Conservation (phyloP, 2,113 vertebrate species). For the Tupaia chinensis region DNA sequence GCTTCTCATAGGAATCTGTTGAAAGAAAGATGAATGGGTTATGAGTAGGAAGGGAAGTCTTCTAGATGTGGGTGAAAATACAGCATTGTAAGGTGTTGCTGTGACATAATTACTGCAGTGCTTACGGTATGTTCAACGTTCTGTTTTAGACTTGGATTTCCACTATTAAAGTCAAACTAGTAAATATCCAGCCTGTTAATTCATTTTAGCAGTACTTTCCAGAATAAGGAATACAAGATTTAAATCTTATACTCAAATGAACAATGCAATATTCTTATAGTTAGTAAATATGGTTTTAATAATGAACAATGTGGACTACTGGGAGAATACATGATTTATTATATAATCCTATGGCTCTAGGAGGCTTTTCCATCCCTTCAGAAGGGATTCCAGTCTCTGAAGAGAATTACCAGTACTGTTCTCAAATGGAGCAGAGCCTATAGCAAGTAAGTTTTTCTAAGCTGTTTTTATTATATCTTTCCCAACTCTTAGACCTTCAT, state of each 20-base stretch:
- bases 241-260: slow-evolving; percentile 41
- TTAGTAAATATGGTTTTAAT: not conserved
- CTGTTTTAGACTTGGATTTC: slow-evolving; percentile 33
- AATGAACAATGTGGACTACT: not conserved
- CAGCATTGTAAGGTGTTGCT: not conserved
- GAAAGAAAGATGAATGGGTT: slow-evolving; percentile 65
- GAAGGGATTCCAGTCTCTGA: not conserved
- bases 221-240: slow-evolving; percentile 50
- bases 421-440: not conserved
- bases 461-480: not conserved
- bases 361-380: not conserved
- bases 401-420: not conserved
- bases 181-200: not conserved
- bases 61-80: slow-evolving; percentile 26
- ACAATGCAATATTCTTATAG: not conserved
- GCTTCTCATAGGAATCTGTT: slow-evolving; percentile 94
- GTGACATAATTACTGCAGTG: not conserved
- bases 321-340: not conserved
- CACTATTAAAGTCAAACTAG: slow-evolving; percentile 39
- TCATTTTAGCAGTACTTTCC: slow-evolving; percentile 51
- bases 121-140: not conserved
- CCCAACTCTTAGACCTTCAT: not conserved
- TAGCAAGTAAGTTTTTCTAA: not conserved
- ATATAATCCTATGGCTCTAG: not conserved
- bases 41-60: not conserved